phyloP scores from a whole-genome alignment of 2,797 vertebrate species.

The Luscinia luscinia region DNA sequence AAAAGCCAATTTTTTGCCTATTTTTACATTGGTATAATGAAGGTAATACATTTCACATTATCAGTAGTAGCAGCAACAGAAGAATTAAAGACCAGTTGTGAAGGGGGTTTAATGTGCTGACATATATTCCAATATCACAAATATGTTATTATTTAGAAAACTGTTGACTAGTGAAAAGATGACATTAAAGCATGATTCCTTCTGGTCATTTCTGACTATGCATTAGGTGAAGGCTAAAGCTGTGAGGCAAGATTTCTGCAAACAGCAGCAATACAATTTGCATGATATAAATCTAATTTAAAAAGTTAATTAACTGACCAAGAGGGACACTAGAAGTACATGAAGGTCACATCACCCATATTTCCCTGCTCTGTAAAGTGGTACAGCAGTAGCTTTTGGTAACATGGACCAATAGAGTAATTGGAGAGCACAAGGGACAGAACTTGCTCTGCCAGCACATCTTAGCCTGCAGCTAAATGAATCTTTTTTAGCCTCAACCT shows the following conservation, averaged over 20 bases:
- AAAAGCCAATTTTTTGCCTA: not conserved
- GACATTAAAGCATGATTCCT: not conserved
- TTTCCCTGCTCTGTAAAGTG: not conserved
- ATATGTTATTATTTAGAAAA: not conserved
- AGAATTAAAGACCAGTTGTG: not conserved
- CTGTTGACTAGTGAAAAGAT: not conserved
- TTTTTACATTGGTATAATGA: not conserved
- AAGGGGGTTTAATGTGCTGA: not conserved
- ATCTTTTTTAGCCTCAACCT: not conserved
- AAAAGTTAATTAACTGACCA: not conserved
- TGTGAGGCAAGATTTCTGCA: not conserved
- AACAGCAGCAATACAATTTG: not conserved
- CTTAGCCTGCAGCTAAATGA: not conserved
- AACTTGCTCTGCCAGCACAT: not conserved
- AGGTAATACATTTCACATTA: not conserved
- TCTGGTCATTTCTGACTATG: not conserved
- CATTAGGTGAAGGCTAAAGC: not conserved
- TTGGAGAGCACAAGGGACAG: not conserved
- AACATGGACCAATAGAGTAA: not conserved
- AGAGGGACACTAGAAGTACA: not conserved
- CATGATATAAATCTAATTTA: not conserved
- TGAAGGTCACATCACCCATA: not conserved
- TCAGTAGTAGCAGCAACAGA: not conserved
- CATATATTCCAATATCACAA: not conserved
- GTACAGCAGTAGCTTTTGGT: not conserved